Evolutionary conservation across 2,113 vertebrate species (phyloP).

Genomic region (Pseudonaja textilis): DNA sequence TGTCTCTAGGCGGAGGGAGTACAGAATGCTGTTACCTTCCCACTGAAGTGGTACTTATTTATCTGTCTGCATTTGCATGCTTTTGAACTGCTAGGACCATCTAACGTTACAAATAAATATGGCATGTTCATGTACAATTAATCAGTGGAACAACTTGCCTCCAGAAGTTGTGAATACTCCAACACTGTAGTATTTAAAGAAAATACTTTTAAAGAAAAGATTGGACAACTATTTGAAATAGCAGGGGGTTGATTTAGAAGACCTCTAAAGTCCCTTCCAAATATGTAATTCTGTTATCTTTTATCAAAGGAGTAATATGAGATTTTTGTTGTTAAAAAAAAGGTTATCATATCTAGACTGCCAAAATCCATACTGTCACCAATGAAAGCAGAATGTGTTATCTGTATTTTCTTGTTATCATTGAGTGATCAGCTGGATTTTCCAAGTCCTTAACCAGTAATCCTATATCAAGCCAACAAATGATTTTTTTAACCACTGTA

Average conservation of each 20-base stretch:
- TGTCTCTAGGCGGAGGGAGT: not conserved
- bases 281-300: not conserved
- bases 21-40: not conserved
- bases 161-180: too few relatives aligned
- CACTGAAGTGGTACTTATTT: not conserved
- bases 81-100: not conserved
- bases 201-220: not conserved
- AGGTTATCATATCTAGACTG: not conserved
- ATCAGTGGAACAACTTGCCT: not conserved
- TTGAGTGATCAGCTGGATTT: not conserved
- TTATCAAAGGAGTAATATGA: not conserved
- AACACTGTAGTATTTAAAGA: not conserved
- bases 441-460: not conserved
- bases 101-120: not conserved
- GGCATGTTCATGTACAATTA: not conserved
- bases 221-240: not conserved
- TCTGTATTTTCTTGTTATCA: not conserved
- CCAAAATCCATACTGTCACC: not conserved
- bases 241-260: not conserved
- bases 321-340: not conserved
- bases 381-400: not conserved
- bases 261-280: not conserved
- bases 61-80: not conserved
- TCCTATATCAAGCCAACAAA: not conserved
- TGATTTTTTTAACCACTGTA: not conserved